phyloP scores from a whole-genome alignment of 1,140 invertebrate genomes.

The Drosophila seguyi region DNA sequence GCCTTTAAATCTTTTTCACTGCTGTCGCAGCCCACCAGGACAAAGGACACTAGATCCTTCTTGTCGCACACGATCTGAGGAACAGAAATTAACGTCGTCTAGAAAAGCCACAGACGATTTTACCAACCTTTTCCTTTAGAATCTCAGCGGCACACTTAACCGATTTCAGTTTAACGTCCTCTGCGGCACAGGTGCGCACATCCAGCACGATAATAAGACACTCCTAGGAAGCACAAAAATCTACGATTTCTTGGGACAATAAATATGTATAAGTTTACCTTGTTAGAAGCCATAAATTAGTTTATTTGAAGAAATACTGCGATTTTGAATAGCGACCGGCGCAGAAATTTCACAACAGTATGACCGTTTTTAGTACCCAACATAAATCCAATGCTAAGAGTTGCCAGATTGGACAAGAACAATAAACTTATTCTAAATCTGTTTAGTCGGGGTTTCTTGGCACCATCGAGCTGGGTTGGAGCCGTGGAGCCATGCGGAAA shows the following conservation, averaged over 20 bases:
- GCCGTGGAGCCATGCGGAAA: background rate
- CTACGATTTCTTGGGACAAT: no score
- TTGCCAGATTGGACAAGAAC: no score
- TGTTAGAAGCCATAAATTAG: slow-evolving; percentile 56
- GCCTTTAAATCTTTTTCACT: background rate
- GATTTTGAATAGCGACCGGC: slow-evolving; percentile 20
- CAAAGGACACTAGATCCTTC: slow-evolving; percentile 75
- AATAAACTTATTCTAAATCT: no score
- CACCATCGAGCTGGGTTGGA: background rate
- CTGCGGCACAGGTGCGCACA: slow-evolving; percentile 51
- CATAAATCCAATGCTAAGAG: no score
- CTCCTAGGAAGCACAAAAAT: slow-evolving; percentile 36
- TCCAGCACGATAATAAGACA: slow-evolving; percentile 66
- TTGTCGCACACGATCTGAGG: slow-evolving; percentile 67
- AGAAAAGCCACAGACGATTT: no score
- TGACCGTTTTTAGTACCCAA: background rate
- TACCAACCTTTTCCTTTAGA: slow-evolving; percentile 65
- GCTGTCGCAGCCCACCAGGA: slow-evolving; percentile 64
- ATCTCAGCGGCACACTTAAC: slow-evolving; percentile 67
- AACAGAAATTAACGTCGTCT: background rate
- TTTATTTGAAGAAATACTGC: background rate
- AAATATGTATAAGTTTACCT: slow-evolving; percentile 27
- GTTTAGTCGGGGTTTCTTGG: no score
- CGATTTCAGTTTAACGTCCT: slow-evolving; percentile 70
- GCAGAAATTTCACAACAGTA: slow-evolving; percentile 68